These are phyloP conservation scores for Mallotus villosus DNA, from an alignment of 2,797 vertebrate species.

Conservation along the genomic window DNA sequence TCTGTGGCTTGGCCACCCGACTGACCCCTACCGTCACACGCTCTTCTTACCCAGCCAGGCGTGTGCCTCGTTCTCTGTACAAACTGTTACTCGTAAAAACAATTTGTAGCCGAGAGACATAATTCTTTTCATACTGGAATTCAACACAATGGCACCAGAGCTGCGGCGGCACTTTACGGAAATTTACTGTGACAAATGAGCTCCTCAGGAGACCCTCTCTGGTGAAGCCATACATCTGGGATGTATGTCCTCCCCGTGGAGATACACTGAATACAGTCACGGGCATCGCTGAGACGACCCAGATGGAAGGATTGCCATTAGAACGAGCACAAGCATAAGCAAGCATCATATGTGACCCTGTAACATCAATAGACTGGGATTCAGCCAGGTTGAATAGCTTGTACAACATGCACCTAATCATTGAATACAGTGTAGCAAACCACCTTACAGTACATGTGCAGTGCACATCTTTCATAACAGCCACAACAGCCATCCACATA, in stretches of 20 bases:
- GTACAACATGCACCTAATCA: neutral
- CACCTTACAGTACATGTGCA: conserved; percentile 65
- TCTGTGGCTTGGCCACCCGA: conserved; percentile 67
- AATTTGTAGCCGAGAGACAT: conserved; percentile 46
- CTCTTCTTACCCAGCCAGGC: neutral
- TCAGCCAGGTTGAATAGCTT: conserved; percentile 44
- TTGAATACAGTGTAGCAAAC: conserved; percentile 32
- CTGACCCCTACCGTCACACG: conserved; percentile 37
- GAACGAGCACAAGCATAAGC: neutral
- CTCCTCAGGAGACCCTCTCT: conserved; percentile 47
- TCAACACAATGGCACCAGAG: conserved; percentile 52
- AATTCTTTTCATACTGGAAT: conserved; percentile 45
- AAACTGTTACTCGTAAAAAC: conserved; percentile 28
- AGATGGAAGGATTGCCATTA: neutral
- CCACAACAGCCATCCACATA: conserved; percentile 56
- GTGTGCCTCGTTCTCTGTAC: neutral
- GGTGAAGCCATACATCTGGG: conserved; percentile 47
- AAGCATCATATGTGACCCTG: conserved; percentile 40
- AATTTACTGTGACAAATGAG: conserved; percentile 66
- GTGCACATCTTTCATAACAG: conserved; percentile 70
- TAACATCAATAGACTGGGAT: conserved; percentile 25
- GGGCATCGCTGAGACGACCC: neutral
- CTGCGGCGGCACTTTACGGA: conserved; percentile 55
- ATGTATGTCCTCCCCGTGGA: conserved; percentile 32
- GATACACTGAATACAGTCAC: neutral